Evolutionary conservation across 2,113 vertebrate genomes (phyloP).

Genomic region (Zingel zingel): DNA sequence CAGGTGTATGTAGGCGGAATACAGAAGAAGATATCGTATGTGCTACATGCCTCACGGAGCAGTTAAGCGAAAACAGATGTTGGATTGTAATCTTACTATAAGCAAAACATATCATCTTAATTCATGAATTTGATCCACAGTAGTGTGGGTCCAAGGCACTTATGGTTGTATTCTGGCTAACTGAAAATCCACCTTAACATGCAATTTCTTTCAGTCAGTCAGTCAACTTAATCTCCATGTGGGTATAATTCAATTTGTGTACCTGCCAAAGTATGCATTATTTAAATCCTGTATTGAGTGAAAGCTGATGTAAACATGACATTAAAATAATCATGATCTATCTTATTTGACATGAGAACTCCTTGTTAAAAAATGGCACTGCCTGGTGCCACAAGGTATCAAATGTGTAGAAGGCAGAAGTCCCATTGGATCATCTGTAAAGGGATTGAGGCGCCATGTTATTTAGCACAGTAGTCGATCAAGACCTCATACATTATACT

Average conservation of each 20-base stretch:
- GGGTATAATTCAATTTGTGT: conserved; percentile 14
- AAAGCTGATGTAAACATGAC: conserved; percentile 21
- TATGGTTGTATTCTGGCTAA: background rate
- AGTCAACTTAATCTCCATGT: conserved; percentile 13
- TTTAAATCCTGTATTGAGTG: background rate
- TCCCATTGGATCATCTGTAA: background rate
- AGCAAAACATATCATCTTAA: background rate
- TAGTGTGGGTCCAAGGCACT: background rate
- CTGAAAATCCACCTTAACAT: background rate
- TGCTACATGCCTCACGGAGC: background rate
- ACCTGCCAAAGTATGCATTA: background rate
- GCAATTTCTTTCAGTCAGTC: background rate
- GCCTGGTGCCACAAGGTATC: background rate
- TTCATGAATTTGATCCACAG: background rate
- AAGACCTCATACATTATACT: background rate
- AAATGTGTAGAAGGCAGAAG: background rate
- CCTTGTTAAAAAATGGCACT: no score
- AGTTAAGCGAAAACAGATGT: background rate
- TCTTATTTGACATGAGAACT: conserved; percentile 13
- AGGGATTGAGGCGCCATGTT: background rate
- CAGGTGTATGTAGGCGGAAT: conserved; percentile 37
- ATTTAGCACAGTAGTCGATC: background rate
- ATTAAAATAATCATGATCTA: conserved; percentile 13
- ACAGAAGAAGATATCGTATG: conserved; percentile 4
- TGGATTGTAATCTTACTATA: background rate